These are phyloP conservation scores for Patiria pectinifera DNA, from an alignment of 53 echinoderm and acorn worm genomes.

Conservation along the genomic window DNA sequence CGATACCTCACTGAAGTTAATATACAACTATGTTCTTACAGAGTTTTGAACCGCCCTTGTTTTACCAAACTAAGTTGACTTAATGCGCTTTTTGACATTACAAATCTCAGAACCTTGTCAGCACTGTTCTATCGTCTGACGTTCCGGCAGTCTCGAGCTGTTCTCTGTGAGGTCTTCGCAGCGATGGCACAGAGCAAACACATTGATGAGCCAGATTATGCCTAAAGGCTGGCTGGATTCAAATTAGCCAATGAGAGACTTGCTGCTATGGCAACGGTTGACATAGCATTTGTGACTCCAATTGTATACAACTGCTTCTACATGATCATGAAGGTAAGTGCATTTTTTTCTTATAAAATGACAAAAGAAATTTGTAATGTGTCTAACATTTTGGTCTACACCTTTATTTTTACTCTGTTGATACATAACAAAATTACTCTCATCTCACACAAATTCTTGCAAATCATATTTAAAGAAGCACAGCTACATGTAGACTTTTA, in stretches of 20 bases:
- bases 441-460: too few species aligned
- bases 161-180: slow-evolving; percentile 73
- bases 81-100: neutral
- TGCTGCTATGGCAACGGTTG: slow-evolving; percentile 59
- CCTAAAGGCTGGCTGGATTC: slow-evolving; percentile 76
- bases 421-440: too few species aligned
- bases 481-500: too few species aligned
- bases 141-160: slow-evolving; percentile 69
- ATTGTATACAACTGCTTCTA: slow-evolving; percentile 87
- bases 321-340: slow-evolving; percentile 92
- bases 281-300: slow-evolving; percentile 76
- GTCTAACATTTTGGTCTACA: too few species aligned
- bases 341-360: too few species aligned
- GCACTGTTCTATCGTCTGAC: slow-evolving; percentile 82
- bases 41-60: too few species aligned
- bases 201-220: slow-evolving; percentile 86
- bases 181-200: slow-evolving; percentile 84
- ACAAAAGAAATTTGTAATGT: neutral
- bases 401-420: too few species aligned
- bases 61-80: too few species aligned
- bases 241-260: slow-evolving; percentile 73
- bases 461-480: too few species aligned
- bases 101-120: slow-evolving; percentile 66
- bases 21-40: too few species aligned
- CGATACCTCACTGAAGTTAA: too few species aligned